Evolutionary conservation across 35 echinoderm and acorn worm genomes (phyloP).

Genomic region (Apostichopus californicus): DNA sequence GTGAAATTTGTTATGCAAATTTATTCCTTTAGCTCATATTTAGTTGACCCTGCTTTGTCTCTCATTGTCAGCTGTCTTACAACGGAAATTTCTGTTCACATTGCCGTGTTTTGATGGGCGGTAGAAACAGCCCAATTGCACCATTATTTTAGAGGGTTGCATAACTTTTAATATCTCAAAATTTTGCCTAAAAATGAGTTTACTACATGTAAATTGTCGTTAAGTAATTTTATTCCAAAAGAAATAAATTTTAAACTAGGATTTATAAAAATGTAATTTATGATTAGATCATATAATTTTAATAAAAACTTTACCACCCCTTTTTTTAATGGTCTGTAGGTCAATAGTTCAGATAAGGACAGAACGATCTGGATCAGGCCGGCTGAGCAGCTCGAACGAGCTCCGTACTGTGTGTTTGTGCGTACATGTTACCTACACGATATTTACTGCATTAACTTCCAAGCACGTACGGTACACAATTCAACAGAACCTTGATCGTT

Average conservation of each 20-base stretch:
- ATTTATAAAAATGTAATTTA: background rate
- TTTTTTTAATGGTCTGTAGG: background rate
- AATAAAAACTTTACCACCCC: background rate
- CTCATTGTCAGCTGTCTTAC: background rate
- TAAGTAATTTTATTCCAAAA: background rate
- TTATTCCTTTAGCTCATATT: background rate
- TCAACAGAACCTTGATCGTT: background rate
- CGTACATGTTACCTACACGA: background rate
- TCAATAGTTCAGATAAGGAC: background rate
- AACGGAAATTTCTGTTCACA: slow-evolving; percentile 45
- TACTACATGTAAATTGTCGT: background rate
- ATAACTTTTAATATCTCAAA: background rate
- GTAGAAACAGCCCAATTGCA: background rate
- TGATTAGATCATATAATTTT: background rate
- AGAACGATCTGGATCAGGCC: slow-evolving; percentile 22
- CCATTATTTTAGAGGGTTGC: background rate
- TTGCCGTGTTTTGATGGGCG: slow-evolving; percentile 7
- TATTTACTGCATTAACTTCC: background rate
- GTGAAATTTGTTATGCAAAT: background rate
- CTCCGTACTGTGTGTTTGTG: background rate
- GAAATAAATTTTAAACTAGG: background rate
- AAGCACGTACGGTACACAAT: background rate
- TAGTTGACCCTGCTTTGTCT: background rate
- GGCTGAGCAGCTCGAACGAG: background rate
- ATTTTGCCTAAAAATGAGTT: background rate